Evolutionary conservation across 2,888 invertebrate genomes (phyloP).

Genomic region (Empis livida): DNA sequence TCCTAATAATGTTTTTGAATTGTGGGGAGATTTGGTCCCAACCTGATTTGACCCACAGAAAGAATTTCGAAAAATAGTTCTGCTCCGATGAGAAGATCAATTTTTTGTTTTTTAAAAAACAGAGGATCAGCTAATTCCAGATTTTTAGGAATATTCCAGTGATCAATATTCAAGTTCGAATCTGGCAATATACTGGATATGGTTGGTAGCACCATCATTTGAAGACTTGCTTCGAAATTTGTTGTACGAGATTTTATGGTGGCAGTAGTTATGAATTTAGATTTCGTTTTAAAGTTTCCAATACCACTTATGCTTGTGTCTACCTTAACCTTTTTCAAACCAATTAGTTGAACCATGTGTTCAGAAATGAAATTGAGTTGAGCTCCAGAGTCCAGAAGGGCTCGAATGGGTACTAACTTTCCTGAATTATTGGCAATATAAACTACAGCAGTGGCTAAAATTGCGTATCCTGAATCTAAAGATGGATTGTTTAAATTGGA

Average conservation of each 20-base stretch:
- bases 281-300: background rate
- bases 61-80: constrained; percentile 11
- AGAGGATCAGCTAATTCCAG: background rate
- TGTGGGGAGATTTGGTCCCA: constrained; percentile 7
- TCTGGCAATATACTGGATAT: background rate
- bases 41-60: constrained; percentile 10
- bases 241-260: background rate
- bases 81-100: background rate
- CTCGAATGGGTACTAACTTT: background rate
- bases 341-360: background rate
- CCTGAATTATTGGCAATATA: background rate
- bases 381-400: background rate
- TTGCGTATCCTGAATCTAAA: background rate
- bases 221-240: background rate
- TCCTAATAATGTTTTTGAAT: constrained; percentile 9
- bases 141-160: background rate
- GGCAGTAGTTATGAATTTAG: background rate
- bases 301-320: background rate
- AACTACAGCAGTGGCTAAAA: background rate
- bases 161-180: no score
- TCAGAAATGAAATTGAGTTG: background rate
- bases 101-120: background rate
- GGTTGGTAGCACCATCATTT: background rate
- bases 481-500: background rate
- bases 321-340: background rate